A percentile compares a stretch with the other conserved stretches of the same genome.
Conservation (phyloP, 2,113 vertebrate species). For the Hippocampus barbouri region DNA sequence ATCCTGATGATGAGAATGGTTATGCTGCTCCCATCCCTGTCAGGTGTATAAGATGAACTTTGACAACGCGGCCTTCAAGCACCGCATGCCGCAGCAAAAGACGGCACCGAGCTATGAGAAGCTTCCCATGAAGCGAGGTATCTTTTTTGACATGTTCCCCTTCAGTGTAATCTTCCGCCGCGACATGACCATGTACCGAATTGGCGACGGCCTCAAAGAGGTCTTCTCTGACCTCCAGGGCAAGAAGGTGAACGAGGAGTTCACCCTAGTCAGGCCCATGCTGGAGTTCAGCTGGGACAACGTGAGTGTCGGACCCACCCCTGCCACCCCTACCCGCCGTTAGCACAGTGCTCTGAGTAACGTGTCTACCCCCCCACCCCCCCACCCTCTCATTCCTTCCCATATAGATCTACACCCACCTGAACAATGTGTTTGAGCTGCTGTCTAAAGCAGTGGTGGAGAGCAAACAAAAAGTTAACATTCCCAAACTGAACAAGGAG, state of each 20-base stretch:
- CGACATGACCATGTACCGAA: constrained; percentile 75
- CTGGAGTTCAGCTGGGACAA: constrained; percentile 78
- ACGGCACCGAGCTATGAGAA: constrained; percentile 74
- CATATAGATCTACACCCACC: constrained; percentile 67
- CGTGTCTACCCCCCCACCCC: not conserved
- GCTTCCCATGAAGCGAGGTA: constrained; percentile 73
- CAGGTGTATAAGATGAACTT: constrained; percentile 79
- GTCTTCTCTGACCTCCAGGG: constrained; percentile 75
- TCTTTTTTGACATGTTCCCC: constrained; percentile 77
- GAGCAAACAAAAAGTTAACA: constrained; percentile 73
- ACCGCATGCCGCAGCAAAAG: constrained; percentile 73
- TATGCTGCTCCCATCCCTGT: not conserved
- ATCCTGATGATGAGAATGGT: not conserved
- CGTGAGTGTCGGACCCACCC: constrained; percentile 40
- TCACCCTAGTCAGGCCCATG: constrained; percentile 72
- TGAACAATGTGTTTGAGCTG: constrained; percentile 75
- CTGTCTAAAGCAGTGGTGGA: constrained; percentile 71
- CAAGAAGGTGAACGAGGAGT: constrained; percentile 75
- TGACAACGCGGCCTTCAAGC: constrained; percentile 75
- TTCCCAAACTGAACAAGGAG: constrained; percentile 64
- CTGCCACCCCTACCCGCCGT: not conserved
- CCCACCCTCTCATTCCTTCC: not conserved
- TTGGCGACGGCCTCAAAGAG: constrained; percentile 71
- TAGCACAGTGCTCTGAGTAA: not conserved
- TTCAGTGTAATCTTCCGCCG: constrained; percentile 74